phyloP scores from a whole-genome alignment of 2,797 vertebrate species.

The Anisognathus igniventris region DNA sequence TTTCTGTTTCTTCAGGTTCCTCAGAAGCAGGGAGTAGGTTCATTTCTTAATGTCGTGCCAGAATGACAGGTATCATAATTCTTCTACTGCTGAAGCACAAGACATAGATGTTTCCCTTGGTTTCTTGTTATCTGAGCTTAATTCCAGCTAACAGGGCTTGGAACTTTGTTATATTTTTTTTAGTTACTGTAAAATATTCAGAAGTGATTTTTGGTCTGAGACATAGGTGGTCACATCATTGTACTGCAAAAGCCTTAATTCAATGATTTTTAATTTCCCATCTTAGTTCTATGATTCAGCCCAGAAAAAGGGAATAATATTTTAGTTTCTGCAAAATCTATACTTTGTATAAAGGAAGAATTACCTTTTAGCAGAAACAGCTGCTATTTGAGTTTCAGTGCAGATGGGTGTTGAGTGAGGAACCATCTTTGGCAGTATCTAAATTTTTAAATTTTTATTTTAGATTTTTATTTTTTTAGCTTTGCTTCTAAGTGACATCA shows the following conservation, averaged over 20 bases:
- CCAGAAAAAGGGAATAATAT: background rate
- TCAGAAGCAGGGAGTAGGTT: background rate
- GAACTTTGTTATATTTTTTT: background rate
- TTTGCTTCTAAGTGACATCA: background rate
- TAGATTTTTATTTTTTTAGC: background rate
- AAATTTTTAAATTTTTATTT: background rate
- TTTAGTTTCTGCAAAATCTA: background rate
- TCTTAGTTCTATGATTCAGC: background rate
- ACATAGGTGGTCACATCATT: background rate
- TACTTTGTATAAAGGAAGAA: background rate
- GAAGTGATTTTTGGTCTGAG: background rate
- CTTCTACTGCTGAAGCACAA: background rate
- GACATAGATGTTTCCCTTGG: background rate
- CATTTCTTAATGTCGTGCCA: background rate
- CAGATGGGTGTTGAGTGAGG: background rate
- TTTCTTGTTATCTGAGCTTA: background rate
- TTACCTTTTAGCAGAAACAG: background rate
- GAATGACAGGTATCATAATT: background rate
- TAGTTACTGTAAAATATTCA: background rate
- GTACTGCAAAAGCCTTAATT: background rate
- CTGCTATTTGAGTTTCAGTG: background rate
- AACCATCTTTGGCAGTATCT: background rate
- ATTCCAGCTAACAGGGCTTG: background rate
- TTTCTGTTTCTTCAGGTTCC: background rate
- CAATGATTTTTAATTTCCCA: background rate